These are phyloP conservation scores for Ophion costatus DNA, from an alignment of 2,888 invertebrate genomes.

Conservation along the genomic window DNA sequence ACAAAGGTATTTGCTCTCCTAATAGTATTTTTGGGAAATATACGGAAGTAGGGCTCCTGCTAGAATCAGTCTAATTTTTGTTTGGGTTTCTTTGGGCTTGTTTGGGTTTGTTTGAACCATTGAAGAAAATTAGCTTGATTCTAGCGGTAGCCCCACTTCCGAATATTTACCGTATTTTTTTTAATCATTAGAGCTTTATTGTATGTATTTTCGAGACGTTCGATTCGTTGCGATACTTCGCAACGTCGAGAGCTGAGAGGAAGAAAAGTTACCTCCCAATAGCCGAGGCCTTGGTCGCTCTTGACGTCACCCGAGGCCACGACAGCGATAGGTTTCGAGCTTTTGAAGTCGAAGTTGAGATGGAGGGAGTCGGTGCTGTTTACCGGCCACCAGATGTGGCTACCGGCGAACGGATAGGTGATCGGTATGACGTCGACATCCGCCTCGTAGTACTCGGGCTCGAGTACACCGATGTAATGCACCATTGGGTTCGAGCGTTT, in stretches of 20 bases:
- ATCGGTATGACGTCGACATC: constrained; percentile 95
- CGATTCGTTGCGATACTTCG: not conserved
- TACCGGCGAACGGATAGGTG: constrained; percentile 95
- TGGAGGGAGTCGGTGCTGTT: constrained; percentile 90
- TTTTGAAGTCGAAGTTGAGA: constrained; percentile 94
- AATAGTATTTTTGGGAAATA: too few relatives aligned
- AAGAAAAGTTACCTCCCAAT: constrained; percentile 90
- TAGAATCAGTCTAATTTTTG: too few relatives aligned
- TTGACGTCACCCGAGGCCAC: constrained; percentile 93
- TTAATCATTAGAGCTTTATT: not conserved
- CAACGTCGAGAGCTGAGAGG: not conserved
- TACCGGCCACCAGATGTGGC: constrained; percentile 95
- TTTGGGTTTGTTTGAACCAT: too few relatives aligned
- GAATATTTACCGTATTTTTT: too few relatives aligned
- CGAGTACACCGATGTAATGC: constrained; percentile 91
- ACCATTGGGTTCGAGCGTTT: constrained; percentile 94
- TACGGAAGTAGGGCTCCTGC: too few relatives aligned
- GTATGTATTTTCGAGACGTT: not conserved
- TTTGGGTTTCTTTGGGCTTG: too few relatives aligned
- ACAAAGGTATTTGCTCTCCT: too few relatives aligned
- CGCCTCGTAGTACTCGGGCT: constrained; percentile 92
- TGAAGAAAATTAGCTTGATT: too few relatives aligned
- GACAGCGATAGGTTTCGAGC: constrained; percentile 92
- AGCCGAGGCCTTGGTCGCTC: constrained; percentile 89
- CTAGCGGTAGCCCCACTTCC: too few relatives aligned